A percentile compares a stretch with the other conserved stretches of the same genome.
Conservation (phyloP, 2,888 invertebrate species). For the Apantesis nais region DNA sequence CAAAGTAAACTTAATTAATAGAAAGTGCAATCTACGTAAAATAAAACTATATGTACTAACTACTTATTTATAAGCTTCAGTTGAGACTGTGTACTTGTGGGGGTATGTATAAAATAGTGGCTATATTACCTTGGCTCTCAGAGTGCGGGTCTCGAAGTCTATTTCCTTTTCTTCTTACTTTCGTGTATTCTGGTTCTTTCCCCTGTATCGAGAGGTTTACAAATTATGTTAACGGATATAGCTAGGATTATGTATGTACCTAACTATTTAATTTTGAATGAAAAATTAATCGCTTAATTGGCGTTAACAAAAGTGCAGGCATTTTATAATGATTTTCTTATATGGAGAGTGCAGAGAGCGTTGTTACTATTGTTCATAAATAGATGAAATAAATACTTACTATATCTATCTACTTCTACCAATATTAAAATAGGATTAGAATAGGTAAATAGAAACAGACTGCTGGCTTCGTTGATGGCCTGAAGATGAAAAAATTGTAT, state of each 20-base stretch:
- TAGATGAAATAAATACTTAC: background rate
- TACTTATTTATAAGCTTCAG: slow-evolving; percentile 74
- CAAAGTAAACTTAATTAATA: slow-evolving; percentile 75
- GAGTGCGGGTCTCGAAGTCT: slow-evolving; percentile 92
- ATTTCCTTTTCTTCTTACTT: slow-evolving; percentile 93
- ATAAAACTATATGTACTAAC: slow-evolving; percentile 78
- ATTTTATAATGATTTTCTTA: background rate
- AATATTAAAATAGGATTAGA: background rate
- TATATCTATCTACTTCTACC: background rate
- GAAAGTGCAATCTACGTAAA: slow-evolving; percentile 81
- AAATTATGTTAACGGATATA: background rate
- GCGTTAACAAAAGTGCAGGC: background rate
- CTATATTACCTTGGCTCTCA: slow-evolving; percentile 91
- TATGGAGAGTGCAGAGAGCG: background rate
- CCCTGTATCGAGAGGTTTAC: slow-evolving; percentile 74
- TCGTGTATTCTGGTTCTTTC: slow-evolving; percentile 93
- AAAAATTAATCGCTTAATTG: background rate
- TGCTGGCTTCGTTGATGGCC: background rate
- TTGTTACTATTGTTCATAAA: background rate
- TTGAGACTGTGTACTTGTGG: slow-evolving; percentile 42
- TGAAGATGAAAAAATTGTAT: background rate
- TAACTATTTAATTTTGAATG: background rate
- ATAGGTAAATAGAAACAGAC: background rate
- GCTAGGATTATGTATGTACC: background rate
- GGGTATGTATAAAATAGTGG: slow-evolving; percentile 15